Base-by-base conservation (phyloP, 2,797 vertebrate species). In the Notolepis coatsorum region DNA sequence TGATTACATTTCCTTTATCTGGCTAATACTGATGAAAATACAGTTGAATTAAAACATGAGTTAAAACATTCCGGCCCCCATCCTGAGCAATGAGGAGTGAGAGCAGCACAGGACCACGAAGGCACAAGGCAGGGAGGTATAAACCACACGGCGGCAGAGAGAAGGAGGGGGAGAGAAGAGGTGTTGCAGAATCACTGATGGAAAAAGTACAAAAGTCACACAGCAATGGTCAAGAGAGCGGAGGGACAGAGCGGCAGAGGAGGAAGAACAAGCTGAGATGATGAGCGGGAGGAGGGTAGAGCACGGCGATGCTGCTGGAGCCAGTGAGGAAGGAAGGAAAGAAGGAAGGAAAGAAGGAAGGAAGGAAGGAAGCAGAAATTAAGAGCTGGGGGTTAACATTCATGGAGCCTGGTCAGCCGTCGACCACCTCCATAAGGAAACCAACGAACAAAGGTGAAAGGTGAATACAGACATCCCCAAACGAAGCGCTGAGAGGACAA, bases 381-480 rank as follows among this genome's bases (percentile, higher is more conserved):
- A 78, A 71, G 60, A 81, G 52, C 33, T 28, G 52, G 62, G 67
- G 91, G 90, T 94, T 52, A 89, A 81, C 92, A 90, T 93, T 80
- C 69, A 80, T 76, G 67, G 15, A 73, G 47, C 55, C 39, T 17
- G n/a, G n/a, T n/a, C 75, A 24, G 65, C 62, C 43, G 62, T 15
- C 75, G 50, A 23, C 30, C 18, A 70, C 1, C 28, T 68, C 60
- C 28, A 2, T 21, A 61, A 48, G 60, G 48, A 67, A 71, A 68
- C 67, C 10, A 21, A 6, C 13, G 49, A 68, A 65, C 9, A 7
- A n/a, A n/a, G n/a, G n/a, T n/a, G n/a, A 58, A 28, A 68, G 20
- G 43, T 23, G 39, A 74, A 75, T 42, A 73, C 20, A 58, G 20
- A 75, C 56, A 82, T 42, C 61, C 43, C 49, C 6, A 65, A 84